Evolutionary conservation across 1,140 invertebrate species (phyloP), one percentile per base, ranked within the genome.

Genomic region (Acromyrmex echinatior): DNA sequence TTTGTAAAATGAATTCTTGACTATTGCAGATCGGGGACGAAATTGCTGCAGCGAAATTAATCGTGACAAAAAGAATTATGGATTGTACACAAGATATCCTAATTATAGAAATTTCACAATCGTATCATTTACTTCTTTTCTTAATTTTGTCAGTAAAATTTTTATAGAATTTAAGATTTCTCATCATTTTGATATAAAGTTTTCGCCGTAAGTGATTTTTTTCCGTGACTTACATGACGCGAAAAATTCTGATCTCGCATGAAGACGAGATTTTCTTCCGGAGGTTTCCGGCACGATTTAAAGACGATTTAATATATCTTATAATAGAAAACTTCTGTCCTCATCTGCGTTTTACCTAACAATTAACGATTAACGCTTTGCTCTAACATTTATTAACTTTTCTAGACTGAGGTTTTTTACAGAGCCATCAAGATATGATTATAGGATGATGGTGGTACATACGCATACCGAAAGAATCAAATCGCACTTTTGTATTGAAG

Each of bases 331-430:
- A 66, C 49, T 87, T 90, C 71, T 88, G 45, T 86, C 70, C 73
- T 92, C 77, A 7, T 92, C 51, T 91, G 76, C 93, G 76, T 92
- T 70, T 63, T 93, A 93, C 93, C 94, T 45, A 70, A 60, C 10
- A 81, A 80, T 87, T 87, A 88, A 86, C 90, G 77, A 94, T 84
- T 93, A 93, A 94, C 82, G 87, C 78, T 93, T 91, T 93, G 87
- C 84, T 93, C 92, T 95, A 94, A 94, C 92, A 94, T 93, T 87
- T 80, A 93, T 91, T 95, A 95, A 95, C 87, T 86, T 71, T 77
- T 86, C 45, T 90, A 90, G 80, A 51, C 31, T 88, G 35, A 80
- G 51, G 80, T 87, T 90, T 91, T 58, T 89, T 88, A 28, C 86
- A 91, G 90, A 90, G 87, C 70, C 88, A 66, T 87, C 66, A 68